Conservation (phyloP, 2,797 vertebrate genomes). For the Chaetodon trifasciatus region DNA sequence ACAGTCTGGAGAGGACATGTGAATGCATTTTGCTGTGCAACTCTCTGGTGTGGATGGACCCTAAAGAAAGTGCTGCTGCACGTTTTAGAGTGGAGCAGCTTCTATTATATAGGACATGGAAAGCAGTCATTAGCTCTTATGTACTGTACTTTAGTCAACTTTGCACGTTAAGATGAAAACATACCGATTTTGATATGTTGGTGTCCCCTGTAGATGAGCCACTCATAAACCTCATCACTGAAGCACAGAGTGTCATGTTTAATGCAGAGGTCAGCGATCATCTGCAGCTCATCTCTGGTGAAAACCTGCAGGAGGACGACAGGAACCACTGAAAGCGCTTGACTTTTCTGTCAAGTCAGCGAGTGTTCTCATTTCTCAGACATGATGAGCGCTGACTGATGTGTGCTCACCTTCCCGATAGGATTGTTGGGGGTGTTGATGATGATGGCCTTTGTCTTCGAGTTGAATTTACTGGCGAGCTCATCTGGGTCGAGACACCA, state of each 20-base stretch:
- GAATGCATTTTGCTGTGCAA: not conserved
- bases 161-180: not conserved
- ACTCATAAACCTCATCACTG: slow-evolving; percentile 99
- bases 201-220: slow-evolving; percentile 92
- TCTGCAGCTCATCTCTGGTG: slow-evolving; percentile 91
- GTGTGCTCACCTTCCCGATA: slow-evolving; percentile 89
- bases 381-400: not conserved
- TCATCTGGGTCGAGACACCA: slow-evolving; percentile 92
- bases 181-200: slow-evolving; percentile 96
- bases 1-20: not conserved
- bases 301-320: slow-evolving; percentile 86
- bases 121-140: not conserved
- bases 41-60: not conserved
- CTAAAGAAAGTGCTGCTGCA: not conserved
- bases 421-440: slow-evolving; percentile 97
- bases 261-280: slow-evolving; percentile 94
- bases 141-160: not conserved
- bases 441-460: slow-evolving; percentile 96
- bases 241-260: slow-evolving; percentile 94
- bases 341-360: not conserved
- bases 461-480: slow-evolving; percentile 94
- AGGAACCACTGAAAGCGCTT: slow-evolving; percentile 1
- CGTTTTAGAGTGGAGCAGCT: not conserved
- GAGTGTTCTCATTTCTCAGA: not conserved
- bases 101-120: not conserved